Conservation (phyloP, 2,888 invertebrate species). For the Formica aserva region DNA sequence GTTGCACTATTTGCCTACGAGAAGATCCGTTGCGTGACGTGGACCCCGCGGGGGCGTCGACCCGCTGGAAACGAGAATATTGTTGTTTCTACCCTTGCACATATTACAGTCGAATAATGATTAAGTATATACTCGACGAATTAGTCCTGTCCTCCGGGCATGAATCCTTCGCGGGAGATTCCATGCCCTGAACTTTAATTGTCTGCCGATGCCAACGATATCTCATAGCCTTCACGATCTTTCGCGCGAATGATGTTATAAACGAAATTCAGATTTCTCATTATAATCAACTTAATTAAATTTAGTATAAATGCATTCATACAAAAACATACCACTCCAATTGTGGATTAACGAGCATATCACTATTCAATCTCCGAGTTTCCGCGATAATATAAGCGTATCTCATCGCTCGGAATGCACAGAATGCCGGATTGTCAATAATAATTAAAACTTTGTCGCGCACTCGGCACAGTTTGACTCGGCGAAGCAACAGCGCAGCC, state of each 20-base stretch:
- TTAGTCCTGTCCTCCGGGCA: conserved; percentile 81
- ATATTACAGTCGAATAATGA: conserved; percentile 84
- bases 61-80: conserved; percentile 74
- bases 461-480: conserved; percentile 54
- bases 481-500: conserved; percentile 62
- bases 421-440: conserved; percentile 41
- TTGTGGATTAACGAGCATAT: neutral
- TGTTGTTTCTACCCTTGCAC: conserved; percentile 83
- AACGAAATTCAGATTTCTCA: conserved; percentile 47
- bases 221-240: neutral
- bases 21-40: conserved; percentile 62
- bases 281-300: conserved; percentile 5
- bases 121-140: conserved; percentile 79
- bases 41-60: neutral
- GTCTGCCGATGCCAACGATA: conserved; percentile 55
- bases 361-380: conserved; percentile 11
- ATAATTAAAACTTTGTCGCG: conserved; percentile 54
- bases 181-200: conserved; percentile 65
- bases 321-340: neutral
- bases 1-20: conserved; percentile 83
- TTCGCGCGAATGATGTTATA: neutral
- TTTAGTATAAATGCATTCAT: neutral
- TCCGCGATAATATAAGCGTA: conserved; percentile 33
- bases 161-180: conserved; percentile 40
- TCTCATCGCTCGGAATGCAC: conserved; percentile 2